Percentiles rank a stretch among this genome's conserved stretches.
phyloP scores from a whole-genome alignment of 2,797 vertebrate species.

The Tadarida brasiliensis region DNA sequence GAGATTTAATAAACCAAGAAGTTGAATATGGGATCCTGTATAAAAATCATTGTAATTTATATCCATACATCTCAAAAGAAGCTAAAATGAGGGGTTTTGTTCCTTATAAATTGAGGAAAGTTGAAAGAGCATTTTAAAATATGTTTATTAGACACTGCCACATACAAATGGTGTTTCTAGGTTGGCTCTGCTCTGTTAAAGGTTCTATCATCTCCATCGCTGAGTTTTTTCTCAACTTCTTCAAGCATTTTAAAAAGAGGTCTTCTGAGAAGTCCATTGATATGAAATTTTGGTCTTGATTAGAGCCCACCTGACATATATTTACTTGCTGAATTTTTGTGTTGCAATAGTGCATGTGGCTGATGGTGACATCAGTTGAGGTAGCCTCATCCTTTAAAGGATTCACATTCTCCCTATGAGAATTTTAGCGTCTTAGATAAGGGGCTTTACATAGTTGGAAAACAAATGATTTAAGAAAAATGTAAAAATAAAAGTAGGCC shows the following conservation, averaged over 20 bases:
- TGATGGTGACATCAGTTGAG: not conserved
- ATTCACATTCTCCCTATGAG: not conserved
- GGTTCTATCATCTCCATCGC: not conserved
- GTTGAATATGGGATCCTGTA: not conserved
- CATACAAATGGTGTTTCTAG: not conserved
- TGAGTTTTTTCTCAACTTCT: not conserved
- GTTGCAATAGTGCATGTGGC: not conserved
- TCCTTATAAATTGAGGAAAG: not conserved
- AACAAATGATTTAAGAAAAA: not conserved
- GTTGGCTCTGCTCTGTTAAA: not conserved
- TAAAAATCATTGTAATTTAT: slow-evolving; percentile 15
- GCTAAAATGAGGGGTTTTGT: not conserved
- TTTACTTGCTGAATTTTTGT: not conserved
- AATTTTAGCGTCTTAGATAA: not conserved
- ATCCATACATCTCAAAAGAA: not conserved
- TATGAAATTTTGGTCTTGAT: not conserved
- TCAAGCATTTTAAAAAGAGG: not conserved
- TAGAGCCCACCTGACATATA: not conserved
- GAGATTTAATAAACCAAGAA: slow-evolving; percentile 35
- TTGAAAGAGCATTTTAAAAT: slow-evolving; percentile 31
- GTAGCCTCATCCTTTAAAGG: not conserved
- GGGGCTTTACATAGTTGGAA: not conserved
- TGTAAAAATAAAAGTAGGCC: not conserved
- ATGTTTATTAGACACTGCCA: slow-evolving; percentile 15
- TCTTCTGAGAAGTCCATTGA: not conserved